These are phyloP conservation scores for Butorides virescens DNA, from an alignment of 2,113 vertebrate species.

Conservation along the genomic window DNA sequence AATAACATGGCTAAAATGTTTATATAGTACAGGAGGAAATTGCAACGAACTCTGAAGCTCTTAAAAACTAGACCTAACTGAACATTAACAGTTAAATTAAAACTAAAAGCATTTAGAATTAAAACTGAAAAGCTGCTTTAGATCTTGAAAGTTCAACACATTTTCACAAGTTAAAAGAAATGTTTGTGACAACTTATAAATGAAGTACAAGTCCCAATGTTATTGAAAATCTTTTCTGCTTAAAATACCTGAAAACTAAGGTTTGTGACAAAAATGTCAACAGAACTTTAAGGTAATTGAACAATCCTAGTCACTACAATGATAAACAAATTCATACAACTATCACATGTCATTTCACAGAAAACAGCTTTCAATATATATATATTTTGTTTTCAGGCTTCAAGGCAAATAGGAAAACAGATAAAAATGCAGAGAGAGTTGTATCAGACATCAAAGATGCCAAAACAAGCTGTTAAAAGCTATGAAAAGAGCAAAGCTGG, in stretches of 20 bases:
- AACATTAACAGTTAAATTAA: not conserved
- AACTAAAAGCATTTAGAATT: not conserved
- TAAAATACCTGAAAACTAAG: not conserved
- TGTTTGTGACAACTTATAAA: not conserved
- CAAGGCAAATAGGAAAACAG: not conserved
- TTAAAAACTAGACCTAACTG: not conserved
- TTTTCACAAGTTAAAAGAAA: not conserved
- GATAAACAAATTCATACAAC: not conserved
- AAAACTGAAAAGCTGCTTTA: not conserved
- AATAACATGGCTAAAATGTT: not conserved
- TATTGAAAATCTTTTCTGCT: not conserved
- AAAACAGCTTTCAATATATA: constrained; percentile 1
- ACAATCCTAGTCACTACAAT: not conserved
- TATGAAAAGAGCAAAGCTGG: not conserved
- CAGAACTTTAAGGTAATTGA: not conserved
- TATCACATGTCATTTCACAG: not conserved
- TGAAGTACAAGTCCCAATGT: not conserved
- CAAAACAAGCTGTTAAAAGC: not conserved
- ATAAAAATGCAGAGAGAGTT: not conserved
- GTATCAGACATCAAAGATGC: not conserved
- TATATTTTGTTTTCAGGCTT: not conserved
- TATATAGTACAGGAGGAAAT: not conserved
- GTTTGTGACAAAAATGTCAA: not conserved
- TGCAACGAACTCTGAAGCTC: not conserved
- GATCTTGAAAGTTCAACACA: not conserved